Evolutionary conservation across 2,113 vertebrate species (phyloP).

Genomic region (Corvus hawaiiensis): DNA sequence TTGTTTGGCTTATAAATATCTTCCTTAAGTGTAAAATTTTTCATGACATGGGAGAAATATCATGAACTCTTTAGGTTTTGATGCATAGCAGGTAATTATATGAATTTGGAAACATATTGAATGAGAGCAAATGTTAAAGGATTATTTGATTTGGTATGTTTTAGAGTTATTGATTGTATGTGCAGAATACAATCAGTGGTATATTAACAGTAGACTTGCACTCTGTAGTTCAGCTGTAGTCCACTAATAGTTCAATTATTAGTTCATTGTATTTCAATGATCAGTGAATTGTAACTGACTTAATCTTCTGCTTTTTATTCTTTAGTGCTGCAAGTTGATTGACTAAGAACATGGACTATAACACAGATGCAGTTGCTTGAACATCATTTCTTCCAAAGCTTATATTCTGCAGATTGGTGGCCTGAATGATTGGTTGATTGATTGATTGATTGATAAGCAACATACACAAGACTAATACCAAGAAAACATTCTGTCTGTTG

Average conservation of each 20-base stretch:
- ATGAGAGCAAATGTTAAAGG: neutral
- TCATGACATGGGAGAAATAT: neutral
- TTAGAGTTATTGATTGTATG: neutral
- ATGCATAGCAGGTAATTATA: neutral
- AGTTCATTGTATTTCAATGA: neutral
- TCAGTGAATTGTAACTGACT: conserved; percentile 12
- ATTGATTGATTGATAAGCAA: neutral
- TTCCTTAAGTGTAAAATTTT: neutral
- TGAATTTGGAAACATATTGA: neutral
- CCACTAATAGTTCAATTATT: neutral
- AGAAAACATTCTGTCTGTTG: neutral
- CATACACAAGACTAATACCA: neutral
- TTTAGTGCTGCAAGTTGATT: conserved; percentile 16
- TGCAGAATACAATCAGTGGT: neutral
- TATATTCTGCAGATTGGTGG: neutral
- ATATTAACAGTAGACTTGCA: neutral
- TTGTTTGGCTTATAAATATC: neutral
- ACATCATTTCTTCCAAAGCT: neutral
- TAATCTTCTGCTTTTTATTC: conserved; percentile 32
- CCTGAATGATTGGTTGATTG: neutral
- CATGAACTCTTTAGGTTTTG: neutral
- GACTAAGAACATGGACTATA: neutral
- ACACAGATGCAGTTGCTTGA: conserved; percentile 1
- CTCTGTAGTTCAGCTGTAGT: neutral
- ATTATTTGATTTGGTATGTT: neutral